Conservation (phyloP, 2,888 invertebrate species). For the Cryptus armator region DNA sequence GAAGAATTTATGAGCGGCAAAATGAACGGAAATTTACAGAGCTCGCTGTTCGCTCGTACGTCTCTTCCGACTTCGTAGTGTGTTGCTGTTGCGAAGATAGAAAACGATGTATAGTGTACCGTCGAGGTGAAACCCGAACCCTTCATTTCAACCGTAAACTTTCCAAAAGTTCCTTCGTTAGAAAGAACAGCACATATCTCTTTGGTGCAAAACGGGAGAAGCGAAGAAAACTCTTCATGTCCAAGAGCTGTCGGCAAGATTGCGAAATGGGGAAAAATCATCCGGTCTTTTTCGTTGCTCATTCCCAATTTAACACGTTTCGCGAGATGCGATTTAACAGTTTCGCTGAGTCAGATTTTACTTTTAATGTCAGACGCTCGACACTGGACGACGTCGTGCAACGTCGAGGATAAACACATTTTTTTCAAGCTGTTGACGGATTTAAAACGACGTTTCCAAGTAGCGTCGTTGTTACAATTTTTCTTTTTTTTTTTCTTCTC, state of each 20-base stretch:
- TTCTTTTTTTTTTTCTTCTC: background rate
- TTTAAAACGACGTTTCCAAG: background rate
- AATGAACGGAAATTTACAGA: slow-evolving; percentile 60
- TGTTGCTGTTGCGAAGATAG: background rate
- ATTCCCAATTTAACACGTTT: slow-evolving; percentile 65
- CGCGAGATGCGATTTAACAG: slow-evolving; percentile 26
- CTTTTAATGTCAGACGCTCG: background rate
- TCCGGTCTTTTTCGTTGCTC: slow-evolving; percentile 44
- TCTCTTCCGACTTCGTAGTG: background rate
- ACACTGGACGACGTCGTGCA: slow-evolving; percentile 2
- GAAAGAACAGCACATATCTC: background rate
- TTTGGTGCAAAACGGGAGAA: background rate
- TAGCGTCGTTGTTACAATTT: background rate
- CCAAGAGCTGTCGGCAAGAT: slow-evolving; percentile 41
- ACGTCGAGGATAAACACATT: slow-evolving; percentile 28
- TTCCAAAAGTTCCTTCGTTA: slow-evolving; percentile 35
- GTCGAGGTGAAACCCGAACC: background rate
- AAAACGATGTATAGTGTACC: background rate
- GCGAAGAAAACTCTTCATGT: slow-evolving; percentile 13
- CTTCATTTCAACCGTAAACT: slow-evolving; percentile 5
- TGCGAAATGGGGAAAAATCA: slow-evolving; percentile 36
- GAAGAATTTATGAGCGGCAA: slow-evolving; percentile 40
- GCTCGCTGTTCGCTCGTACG: background rate
- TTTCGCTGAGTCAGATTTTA: slow-evolving; percentile 51
- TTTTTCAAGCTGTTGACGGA: background rate